Base-by-base conservation (phyloP, 2,888 invertebrate species). In the Bhutanitis thaidina region DNA sequence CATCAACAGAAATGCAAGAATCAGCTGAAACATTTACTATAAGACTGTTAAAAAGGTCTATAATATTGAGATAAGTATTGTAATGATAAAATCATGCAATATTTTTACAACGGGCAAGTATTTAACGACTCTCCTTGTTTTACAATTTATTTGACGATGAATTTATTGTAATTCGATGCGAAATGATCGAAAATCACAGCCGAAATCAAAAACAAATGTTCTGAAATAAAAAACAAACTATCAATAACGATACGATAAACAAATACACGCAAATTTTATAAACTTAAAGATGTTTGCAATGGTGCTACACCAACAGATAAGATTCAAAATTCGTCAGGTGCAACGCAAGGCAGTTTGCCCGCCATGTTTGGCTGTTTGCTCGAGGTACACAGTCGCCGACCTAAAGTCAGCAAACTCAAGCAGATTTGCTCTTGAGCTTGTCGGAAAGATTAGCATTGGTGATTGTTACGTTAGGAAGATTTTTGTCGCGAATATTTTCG, bases 361-460 rank as follows among this genome's bases (percentile, higher is more conserved):
- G 56, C 57, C 63, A 57, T 71, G 75, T 72, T 73, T 60, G 70
- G 62, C 62, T 80, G 75, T 83, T 82, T 80, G 74, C 69, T 67
- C 60, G 59, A 64, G 64, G 64, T 63, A 64, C 61, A 68, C 61
- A 60, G 47, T 48, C 64, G 67, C 63, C 68, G 66, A 70, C 70
- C 70, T 66, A 66, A 80, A 79, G 75, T 76, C 71, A 65, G 69
- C 67, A 71, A 79, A 80, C 78, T 80, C 67, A 52, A 58, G 58
- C 52, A 57, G 61, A 66, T 62, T 64, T 62, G 58, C 63, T 65
- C 68, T 67, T 56, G 61, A 67, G 69, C 71, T 74, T 64, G 57
- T 64, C 65, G 58, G 59, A 49, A 61, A 75, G 76, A 80, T 82
- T 77, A 79, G 74, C 77, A 75, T 80, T 65, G 61, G 62, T 73